Evolutionary conservation across 92 coral and sea anemone genomes (phyloP), one percentile per base, ranked within the genome.

Genomic region (Nematostella vectensis): DNA sequence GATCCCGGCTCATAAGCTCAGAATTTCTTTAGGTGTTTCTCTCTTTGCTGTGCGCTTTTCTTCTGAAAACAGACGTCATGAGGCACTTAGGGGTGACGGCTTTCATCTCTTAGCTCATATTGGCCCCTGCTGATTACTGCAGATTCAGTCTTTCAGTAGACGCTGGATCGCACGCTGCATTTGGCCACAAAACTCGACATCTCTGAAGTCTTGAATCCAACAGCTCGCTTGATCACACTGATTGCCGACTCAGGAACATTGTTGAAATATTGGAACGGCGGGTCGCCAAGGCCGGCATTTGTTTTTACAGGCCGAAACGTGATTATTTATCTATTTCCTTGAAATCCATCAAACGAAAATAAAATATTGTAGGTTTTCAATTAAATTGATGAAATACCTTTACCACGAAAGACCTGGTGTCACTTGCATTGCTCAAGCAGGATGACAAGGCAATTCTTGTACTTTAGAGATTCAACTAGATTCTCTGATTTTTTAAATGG

Each of bases 91-190:
- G 54, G 29, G 10, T 59, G 48, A 23, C 16, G 36, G 27, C 27
- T 45, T 20, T 60, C 62, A 1, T 70, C 63, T 0, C 54, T 8
- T 9, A 75, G 54, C 38, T 38, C 4, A 54, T 68, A 76, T 19
- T 70, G 72, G 3, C 76, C 76, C 26, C 75, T 21, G 63, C 61
- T 68, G 0, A 76, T 44, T 4, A 76, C 36, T 4, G 78, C 83
- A 45, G 83, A 53, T 11, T 69, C 78, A 72, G 29, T 77, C 74
- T 48, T 52, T 54, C 40, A 63, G 36, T 48, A 50, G 65, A 43
- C 55, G 71, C 65, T 48, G 58, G 30, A 75, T 25, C 56, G 60
- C 50, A 2, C 31, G 19, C 58, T 65, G 61, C 71, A 68, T 75
- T 29, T 75, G 52, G 12, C 50, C 52, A 42, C 74, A 67, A 12